A percentile compares a stretch with the other conserved stretches of the same genome.
Evolutionary conservation across 2,113 vertebrate genomes (phyloP).

Genomic region (Gorsachius goisagi): DNA sequence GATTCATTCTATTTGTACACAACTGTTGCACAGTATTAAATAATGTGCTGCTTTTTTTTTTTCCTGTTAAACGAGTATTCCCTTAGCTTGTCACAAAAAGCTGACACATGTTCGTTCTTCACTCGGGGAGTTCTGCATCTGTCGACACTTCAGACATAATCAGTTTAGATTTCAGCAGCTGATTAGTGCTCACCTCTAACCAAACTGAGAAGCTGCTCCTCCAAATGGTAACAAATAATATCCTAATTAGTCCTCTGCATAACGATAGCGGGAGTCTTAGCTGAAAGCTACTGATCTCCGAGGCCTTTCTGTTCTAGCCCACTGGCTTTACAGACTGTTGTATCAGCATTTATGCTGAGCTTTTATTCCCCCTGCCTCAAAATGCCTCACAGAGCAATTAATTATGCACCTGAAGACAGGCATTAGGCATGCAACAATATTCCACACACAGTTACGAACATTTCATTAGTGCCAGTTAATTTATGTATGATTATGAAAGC

Average conservation of each 20-base stretch:
- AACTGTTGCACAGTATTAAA: conserved; percentile 1
- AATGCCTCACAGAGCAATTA: conserved; percentile 53
- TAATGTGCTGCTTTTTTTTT: background rate
- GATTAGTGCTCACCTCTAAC: conserved; percentile 71
- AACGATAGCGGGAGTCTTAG: background rate
- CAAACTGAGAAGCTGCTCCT: conserved; percentile 62
- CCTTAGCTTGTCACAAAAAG: conserved; percentile 45
- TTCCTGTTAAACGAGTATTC: conserved; percentile 39
- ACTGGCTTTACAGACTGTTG: conserved; percentile 8
- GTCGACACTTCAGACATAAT: conserved; percentile 76
- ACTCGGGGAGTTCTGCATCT: conserved; percentile 63
- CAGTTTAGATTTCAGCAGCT: conserved; percentile 78
- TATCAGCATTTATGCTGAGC: background rate
- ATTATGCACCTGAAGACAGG: conserved; percentile 29
- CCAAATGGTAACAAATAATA: conserved; percentile 64
- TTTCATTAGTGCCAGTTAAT: conserved; percentile 53
- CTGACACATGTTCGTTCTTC: conserved; percentile 66
- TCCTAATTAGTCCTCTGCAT: conserved; percentile 41
- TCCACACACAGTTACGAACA: background rate
- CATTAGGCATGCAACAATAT: conserved; percentile 35
- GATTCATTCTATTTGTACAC: conserved; percentile 11
- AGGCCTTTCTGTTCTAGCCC: conserved; percentile 29
- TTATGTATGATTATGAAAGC: conserved; percentile 3
- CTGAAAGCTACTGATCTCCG: conserved; percentile 9
- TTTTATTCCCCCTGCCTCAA: conserved; percentile 32